Evolutionary conservation across 2,888 invertebrate genomes (phyloP).

Genomic region (Dermolepida albohirtum): DNA sequence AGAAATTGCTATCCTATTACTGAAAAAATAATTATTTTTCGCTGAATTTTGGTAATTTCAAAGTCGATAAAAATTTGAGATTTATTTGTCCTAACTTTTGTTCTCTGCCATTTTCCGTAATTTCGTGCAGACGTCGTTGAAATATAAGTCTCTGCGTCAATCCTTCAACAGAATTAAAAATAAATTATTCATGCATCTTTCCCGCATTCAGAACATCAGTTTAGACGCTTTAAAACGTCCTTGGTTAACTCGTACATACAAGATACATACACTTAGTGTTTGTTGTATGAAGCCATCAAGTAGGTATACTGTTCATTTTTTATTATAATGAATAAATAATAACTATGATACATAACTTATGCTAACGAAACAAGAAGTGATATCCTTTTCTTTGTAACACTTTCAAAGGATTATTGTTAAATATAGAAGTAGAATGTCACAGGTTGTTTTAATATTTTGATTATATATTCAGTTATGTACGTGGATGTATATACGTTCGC

Average conservation of each 20-base stretch:
- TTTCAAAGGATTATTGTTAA: neutral
- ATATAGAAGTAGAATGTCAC: neutral
- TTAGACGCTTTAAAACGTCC: conserved; percentile 30
- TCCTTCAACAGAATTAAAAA: conserved; percentile 37
- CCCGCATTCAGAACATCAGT: conserved; percentile 34
- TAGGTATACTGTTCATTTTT: conserved; percentile 32
- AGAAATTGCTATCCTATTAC: no score
- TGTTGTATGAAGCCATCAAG: conserved; percentile 24
- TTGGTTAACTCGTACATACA: conserved; percentile 33
- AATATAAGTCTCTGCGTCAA: conserved; percentile 36
- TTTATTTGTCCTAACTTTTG: conserved; percentile 13
- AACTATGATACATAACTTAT: conserved; percentile 11
- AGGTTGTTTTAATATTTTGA: conserved; percentile 8
- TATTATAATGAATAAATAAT: conserved; percentile 26
- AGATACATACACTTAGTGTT: conserved; percentile 16
- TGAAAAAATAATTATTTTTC: no score
- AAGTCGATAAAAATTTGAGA: conserved; percentile 14
- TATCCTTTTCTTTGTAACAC: neutral
- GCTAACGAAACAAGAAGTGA: conserved; percentile 14
- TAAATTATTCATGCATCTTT: conserved; percentile 34
- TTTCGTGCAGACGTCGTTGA: conserved; percentile 32
- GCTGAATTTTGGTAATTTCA: no score
- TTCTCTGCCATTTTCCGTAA: conserved; percentile 16
- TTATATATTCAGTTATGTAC: neutral
- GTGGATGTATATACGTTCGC: no score